Conservation (phyloP, 2,113 vertebrate species). For the Anoplopoma fimbria region DNA sequence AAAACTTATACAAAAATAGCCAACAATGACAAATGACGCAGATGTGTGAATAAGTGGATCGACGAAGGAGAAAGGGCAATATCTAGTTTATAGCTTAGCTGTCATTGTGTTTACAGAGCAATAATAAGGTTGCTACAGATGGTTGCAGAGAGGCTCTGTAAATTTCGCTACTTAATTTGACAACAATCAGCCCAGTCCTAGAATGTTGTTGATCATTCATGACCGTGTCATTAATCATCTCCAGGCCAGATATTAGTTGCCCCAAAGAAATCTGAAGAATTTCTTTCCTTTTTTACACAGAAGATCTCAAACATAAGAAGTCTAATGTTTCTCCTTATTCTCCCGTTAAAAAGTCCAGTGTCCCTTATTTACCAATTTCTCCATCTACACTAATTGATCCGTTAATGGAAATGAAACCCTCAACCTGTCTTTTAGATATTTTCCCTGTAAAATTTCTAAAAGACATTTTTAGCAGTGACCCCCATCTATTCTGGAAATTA, state of each 20-base stretch:
- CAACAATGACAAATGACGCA: conserved; percentile 18
- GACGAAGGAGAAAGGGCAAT: neutral
- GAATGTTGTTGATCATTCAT: neutral
- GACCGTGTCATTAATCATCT: neutral
- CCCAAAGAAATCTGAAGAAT: neutral
- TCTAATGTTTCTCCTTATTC: neutral
- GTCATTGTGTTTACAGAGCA: conserved; percentile 8
- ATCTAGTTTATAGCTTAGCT: neutral
- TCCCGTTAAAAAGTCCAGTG: neutral
- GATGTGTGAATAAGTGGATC: neutral
- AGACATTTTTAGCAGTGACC: too few relatives aligned
- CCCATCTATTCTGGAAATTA: too few relatives aligned
- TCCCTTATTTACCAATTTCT: neutral
- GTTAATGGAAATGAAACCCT: too few relatives aligned
- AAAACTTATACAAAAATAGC: conserved; percentile 20
- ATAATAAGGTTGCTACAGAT: neutral
- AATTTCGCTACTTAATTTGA: neutral
- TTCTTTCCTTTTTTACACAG: neutral
- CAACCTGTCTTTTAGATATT: too few relatives aligned
- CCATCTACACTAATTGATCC: neutral
- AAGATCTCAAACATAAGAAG: neutral
- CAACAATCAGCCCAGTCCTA: neutral
- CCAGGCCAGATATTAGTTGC: neutral
- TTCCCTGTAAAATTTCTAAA: too few relatives aligned
- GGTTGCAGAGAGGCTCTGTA: neutral